These are phyloP conservation scores for Microctenopoma steveboyesi DNA, from an alignment of 2,797 vertebrate genomes.

Conservation along the genomic window DNA sequence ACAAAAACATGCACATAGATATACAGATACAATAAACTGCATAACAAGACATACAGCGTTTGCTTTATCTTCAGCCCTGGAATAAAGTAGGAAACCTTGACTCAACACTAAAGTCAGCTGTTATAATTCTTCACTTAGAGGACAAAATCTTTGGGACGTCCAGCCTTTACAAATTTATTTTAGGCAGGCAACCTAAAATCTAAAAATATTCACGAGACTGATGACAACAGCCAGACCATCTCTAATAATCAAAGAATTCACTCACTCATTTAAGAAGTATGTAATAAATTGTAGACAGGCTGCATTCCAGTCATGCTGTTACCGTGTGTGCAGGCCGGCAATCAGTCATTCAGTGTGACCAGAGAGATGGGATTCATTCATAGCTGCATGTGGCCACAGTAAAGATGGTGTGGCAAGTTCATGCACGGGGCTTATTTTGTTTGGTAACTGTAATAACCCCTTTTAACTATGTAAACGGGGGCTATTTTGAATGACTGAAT, in stretches of 20 bases:
- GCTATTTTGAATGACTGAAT: background rate
- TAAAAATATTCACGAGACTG: background rate
- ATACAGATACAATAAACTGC: background rate
- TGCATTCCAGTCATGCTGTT: conserved; percentile 44
- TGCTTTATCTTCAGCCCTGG: background rate
- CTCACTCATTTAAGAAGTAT: conserved; percentile 22
- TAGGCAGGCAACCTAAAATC: background rate
- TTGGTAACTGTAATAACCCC: background rate
- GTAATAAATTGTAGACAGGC: background rate
- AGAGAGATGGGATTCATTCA: conserved; percentile 6
- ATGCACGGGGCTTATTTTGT: background rate
- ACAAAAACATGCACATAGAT: background rate
- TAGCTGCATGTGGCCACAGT: background rate
- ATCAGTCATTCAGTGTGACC: background rate
- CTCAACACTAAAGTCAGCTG: background rate
- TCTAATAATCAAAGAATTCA: background rate
- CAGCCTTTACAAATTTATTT: background rate
- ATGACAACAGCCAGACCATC: background rate
- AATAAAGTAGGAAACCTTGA: background rate
- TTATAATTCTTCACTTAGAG: background rate
- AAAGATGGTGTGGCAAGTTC: background rate
- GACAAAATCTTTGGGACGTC: background rate
- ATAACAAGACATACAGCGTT: background rate
- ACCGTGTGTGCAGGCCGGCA: background rate
- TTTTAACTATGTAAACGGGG: background rate